Percentiles rank a stretch among this genome's conserved stretches.
Conservation (phyloP, 2,888 invertebrate species). For the Caenorhabditis drosophilae region DNA sequence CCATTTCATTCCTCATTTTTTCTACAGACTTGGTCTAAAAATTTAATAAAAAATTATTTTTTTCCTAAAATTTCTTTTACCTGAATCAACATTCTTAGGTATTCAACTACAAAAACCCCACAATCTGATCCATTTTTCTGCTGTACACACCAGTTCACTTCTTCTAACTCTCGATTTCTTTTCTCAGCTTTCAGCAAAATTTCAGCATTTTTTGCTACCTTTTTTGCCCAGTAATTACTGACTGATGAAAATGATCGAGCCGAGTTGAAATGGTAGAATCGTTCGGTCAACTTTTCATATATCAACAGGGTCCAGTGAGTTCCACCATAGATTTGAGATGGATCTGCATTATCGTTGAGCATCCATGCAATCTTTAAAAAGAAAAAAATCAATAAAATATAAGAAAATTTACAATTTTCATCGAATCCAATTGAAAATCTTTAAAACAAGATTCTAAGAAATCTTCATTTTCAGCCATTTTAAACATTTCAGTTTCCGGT, state of each 20-base stretch:
- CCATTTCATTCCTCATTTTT: too few species aligned
- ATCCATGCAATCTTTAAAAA: conserved; percentile 43
- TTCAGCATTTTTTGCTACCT: not conserved
- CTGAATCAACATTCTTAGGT: not conserved
- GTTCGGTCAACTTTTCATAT: not conserved
- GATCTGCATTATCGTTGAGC: conserved; percentile 42
- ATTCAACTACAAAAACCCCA: conserved; percentile 49
- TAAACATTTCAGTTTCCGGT: conserved; percentile 27
- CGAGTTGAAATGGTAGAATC: not conserved
- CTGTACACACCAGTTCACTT: conserved; percentile 15
- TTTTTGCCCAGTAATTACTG: conserved; percentile 2
- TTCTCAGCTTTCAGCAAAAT: not conserved
- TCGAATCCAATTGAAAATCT: not conserved
- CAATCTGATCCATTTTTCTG: conserved; percentile 49
- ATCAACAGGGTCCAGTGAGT: conserved; percentile 45
- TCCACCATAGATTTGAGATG: conserved; percentile 22
- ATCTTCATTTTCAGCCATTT: conserved; percentile 2
- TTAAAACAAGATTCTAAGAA: conserved; percentile 15
- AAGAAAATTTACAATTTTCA: too few species aligned
- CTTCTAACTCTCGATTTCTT: not conserved
- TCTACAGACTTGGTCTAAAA: too few species aligned
- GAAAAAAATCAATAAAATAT: too few species aligned
- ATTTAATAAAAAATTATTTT: too few species aligned
- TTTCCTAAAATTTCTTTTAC: not conserved
- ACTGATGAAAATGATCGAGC: not conserved